Conservation (phyloP, 2,113 vertebrate genomes). For the Microcebus lehilahytsara region DNA sequence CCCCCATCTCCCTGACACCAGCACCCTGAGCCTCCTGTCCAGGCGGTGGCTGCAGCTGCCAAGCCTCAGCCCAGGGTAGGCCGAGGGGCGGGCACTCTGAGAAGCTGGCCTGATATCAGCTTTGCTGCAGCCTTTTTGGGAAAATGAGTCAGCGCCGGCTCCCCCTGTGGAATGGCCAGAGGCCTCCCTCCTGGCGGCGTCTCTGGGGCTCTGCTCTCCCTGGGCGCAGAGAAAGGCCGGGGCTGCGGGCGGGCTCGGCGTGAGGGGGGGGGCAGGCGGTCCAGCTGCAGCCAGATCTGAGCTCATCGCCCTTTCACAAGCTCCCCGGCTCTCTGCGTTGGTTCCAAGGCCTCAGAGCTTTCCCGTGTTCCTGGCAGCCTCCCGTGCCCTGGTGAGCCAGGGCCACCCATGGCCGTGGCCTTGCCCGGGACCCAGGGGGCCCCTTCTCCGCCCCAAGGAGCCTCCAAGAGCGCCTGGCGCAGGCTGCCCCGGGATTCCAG, state of each 20-base stretch:
- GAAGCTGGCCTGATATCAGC: background rate
- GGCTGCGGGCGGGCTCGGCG: accelerated
- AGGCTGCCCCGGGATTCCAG: background rate
- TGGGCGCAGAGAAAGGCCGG: background rate
- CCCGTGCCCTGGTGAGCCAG: background rate
- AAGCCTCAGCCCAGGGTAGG: background rate
- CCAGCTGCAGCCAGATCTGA: background rate
- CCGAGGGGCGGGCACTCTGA: background rate
- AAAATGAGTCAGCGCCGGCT: background rate
- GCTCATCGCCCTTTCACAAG: accelerated
- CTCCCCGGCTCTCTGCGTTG: background rate
- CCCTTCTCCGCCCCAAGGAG: accelerated
- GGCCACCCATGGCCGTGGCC: background rate
- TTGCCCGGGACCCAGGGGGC: background rate
- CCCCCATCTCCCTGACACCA: background rate
- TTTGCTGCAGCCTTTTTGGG: background rate
- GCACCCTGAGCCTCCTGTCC: background rate
- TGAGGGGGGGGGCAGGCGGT: background rate
- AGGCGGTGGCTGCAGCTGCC: too few species aligned
- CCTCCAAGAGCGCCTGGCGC: too few species aligned
- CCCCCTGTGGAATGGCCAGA: background rate
- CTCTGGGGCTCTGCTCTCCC: background rate
- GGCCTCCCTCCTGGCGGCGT: background rate
- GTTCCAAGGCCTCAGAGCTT: background rate
- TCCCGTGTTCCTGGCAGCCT: background rate